These are phyloP conservation scores for Luehdorfia chinensis DNA, from an alignment of 1,140 invertebrate genomes.

Conservation along the genomic window DNA sequence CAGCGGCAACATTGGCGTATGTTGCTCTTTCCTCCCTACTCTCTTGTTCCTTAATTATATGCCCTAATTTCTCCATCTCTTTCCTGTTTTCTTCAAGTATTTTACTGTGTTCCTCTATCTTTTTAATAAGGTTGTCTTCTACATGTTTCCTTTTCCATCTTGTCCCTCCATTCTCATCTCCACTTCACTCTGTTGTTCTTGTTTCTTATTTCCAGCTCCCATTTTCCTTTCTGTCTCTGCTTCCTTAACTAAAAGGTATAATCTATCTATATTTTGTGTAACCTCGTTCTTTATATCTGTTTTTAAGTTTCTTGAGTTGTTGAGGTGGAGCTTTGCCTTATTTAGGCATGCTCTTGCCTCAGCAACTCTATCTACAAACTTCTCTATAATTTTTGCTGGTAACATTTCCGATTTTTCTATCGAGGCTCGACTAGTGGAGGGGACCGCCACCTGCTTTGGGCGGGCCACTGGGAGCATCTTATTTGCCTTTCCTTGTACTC, in stretches of 20 bases:
- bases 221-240: not conserved
- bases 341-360: conserved; percentile 20
- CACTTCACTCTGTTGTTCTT: too few species aligned
- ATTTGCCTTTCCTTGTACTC: too few species aligned
- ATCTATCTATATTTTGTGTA: conserved; percentile 1
- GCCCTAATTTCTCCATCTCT: not conserved
- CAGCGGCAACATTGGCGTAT: not conserved
- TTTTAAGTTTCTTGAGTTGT: conserved; percentile 18
- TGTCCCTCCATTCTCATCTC: not conserved
- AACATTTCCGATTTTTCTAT: not conserved
- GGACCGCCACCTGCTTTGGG: too few species aligned
- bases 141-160: not conserved
- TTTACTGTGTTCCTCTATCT: not conserved
- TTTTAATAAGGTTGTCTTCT: conserved; percentile 1
- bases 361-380: not conserved
- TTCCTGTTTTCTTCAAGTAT: not conserved
- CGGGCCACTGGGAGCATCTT: not conserved
- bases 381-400: not conserved
- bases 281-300: conserved; percentile 20
- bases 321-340: conserved; percentile 20
- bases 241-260: conserved; percentile 21
- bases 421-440: not conserved
- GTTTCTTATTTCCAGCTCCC: too few species aligned
- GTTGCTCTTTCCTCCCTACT: not conserved
- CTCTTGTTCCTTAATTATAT: not conserved